A percentile compares a stretch with the other conserved stretches of the same genome.
phyloP scores from a whole-genome alignment of 2,888 invertebrate species.

The Macrosiphum euphorbiae region DNA sequence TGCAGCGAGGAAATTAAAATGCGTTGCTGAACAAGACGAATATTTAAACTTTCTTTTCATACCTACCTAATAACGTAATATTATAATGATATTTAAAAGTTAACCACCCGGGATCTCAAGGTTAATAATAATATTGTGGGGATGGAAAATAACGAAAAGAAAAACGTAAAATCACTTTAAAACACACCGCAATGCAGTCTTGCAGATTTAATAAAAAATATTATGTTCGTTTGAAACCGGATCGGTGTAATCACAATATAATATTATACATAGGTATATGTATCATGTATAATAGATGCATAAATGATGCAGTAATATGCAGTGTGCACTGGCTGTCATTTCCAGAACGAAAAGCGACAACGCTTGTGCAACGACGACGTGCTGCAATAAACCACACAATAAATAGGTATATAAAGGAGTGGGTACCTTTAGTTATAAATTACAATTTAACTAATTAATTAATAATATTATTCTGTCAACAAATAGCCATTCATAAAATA shows the following conservation, averaged over 20 bases:
- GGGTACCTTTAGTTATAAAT: background rate
- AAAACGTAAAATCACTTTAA: background rate
- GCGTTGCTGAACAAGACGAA: background rate
- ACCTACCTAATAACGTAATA: no score
- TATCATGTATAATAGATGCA: background rate
- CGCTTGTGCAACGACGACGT: background rate
- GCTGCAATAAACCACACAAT: background rate
- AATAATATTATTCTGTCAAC: background rate
- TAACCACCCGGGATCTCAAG: background rate
- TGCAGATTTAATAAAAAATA: background rate
- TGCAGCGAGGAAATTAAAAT: background rate
- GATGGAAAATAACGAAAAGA: background rate
- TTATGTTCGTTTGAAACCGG: background rate
- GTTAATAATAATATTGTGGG: background rate
- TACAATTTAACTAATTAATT: background rate
- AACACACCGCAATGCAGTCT: background rate
- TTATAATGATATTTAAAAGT: background rate
- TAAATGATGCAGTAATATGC: background rate
- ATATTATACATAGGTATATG: background rate
- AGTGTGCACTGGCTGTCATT: background rate
- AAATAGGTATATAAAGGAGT: background rate
- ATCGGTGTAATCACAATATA: background rate
- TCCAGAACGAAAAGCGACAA: background rate
- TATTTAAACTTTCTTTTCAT: constrained; percentile 9
- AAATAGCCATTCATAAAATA: background rate